These are phyloP conservation scores for Potamilus streckersoni DNA, from an alignment of 1,140 invertebrate species.

Conservation along the genomic window DNA sequence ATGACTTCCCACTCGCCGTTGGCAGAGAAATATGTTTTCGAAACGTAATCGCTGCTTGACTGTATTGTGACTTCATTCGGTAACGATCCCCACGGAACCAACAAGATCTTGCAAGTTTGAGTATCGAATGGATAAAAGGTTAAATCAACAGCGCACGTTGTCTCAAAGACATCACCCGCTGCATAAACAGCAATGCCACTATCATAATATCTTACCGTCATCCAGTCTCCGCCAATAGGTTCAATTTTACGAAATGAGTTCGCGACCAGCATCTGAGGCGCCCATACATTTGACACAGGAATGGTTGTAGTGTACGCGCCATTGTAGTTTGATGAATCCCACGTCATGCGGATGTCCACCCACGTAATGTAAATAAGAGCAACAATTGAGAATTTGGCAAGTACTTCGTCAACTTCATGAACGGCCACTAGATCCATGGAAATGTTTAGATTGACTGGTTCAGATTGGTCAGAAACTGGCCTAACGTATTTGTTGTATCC, in stretches of 20 bases:
- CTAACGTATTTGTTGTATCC: constrained; percentile 29
- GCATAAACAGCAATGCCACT: constrained; percentile 13
- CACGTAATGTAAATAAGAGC: constrained; percentile 15
- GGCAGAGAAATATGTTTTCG: constrained; percentile 70
- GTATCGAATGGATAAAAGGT: constrained; percentile 78
- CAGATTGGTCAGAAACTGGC: constrained; percentile 13
- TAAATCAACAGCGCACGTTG: constrained; percentile 90
- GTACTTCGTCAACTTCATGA: constrained; percentile 22
- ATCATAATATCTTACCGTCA: constrained; percentile 6
- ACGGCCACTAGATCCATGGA: constrained; percentile 23
- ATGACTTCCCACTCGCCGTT: constrained; percentile 71
- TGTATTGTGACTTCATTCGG: too few relatives aligned
- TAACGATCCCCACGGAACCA: constrained; percentile 25
- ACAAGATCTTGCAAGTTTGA: constrained; percentile 74
- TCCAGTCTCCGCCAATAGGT: constrained; percentile 18
- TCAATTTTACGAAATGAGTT: constrained; percentile 19
- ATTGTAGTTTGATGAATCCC: constrained; percentile 25
- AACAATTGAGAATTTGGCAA: constrained; percentile 19
- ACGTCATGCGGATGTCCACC: constrained; percentile 24
- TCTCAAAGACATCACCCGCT: constrained; percentile 27
- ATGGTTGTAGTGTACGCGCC: neutral
- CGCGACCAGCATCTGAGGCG: constrained; percentile 24
- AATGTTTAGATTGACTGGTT: constrained; percentile 17
- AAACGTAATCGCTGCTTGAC: constrained; percentile 44
- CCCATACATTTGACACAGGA: constrained; percentile 26